Evolutionary conservation across 2,797 vertebrate species (phyloP).

Genomic region (Circus cinereus): DNA sequence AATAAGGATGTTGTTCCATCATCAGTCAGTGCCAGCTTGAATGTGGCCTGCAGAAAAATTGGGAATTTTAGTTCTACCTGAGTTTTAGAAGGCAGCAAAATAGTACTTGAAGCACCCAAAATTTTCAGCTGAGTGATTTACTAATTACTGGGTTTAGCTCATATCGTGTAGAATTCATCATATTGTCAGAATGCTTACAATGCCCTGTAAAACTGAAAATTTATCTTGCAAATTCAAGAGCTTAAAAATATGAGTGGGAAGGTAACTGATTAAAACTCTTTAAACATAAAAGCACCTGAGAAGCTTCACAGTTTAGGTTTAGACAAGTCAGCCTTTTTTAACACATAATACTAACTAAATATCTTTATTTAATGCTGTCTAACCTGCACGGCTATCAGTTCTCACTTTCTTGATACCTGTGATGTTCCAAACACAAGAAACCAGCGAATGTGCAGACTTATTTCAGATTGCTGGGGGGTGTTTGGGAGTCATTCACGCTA

Average conservation of each 20-base stretch:
- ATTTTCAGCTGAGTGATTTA: not conserved
- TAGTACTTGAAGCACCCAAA: not conserved
- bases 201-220: not conserved
- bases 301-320: not conserved
- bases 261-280: not conserved
- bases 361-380: not conserved
- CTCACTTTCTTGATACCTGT: not conserved
- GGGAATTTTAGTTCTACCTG: not conserved
- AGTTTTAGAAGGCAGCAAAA: not conserved
- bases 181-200: not conserved
- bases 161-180: rapidly evolving
- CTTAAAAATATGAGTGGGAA: not conserved
- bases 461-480: not conserved
- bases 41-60: not conserved
- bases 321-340: not conserved
- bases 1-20: not conserved
- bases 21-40: not conserved
- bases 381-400: not conserved
- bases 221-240: not conserved
- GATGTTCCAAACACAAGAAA: not conserved
- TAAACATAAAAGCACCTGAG: not conserved
- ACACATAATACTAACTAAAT: not conserved
- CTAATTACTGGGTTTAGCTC: not conserved
- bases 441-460: not conserved
- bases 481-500: not conserved